A percentile compares a stretch with the other conserved stretches of the same genome.
Conservation (phyloP, 2,888 invertebrate genomes). For the Laspeyria flexula region DNA sequence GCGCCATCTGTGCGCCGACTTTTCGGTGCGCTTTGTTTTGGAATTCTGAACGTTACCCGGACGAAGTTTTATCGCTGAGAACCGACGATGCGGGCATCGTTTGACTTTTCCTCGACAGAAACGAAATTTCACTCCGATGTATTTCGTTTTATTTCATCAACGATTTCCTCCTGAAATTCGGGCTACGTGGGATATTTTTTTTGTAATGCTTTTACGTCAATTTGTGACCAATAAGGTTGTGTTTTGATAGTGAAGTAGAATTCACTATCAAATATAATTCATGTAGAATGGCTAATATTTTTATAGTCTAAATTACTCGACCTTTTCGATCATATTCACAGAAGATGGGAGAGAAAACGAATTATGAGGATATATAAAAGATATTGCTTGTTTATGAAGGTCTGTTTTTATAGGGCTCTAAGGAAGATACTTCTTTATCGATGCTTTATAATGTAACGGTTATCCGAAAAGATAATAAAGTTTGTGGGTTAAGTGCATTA, state of each 20-base stretch:
- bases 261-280: constrained; percentile 14
- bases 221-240: no score
- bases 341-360: constrained; percentile 65
- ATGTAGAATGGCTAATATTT: constrained; percentile 18
- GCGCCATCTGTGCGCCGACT: constrained; percentile 70
- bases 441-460: constrained; percentile 71
- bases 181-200: constrained; percentile 23
- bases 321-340: constrained; percentile 53
- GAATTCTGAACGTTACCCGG: constrained; percentile 63
- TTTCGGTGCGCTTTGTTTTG: constrained; percentile 77
- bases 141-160: constrained; percentile 45
- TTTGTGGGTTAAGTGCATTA: constrained; percentile 53
- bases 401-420: constrained; percentile 71
- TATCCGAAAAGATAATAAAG: constrained; percentile 70
- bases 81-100: constrained; percentile 70
- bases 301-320: constrained; percentile 21
- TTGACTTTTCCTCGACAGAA: constrained; percentile 62
- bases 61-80: constrained; percentile 73
- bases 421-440: constrained; percentile 72
- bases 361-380: constrained; percentile 73
- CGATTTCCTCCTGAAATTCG: constrained; percentile 33
- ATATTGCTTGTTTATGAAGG: constrained; percentile 82
- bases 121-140: constrained; percentile 49
- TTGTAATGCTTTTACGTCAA: constrained; percentile 23
- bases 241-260: no score